These are phyloP conservation scores for Amyelois transitella DNA, from an alignment of 1,140 invertebrate species.

Conservation along the genomic window DNA sequence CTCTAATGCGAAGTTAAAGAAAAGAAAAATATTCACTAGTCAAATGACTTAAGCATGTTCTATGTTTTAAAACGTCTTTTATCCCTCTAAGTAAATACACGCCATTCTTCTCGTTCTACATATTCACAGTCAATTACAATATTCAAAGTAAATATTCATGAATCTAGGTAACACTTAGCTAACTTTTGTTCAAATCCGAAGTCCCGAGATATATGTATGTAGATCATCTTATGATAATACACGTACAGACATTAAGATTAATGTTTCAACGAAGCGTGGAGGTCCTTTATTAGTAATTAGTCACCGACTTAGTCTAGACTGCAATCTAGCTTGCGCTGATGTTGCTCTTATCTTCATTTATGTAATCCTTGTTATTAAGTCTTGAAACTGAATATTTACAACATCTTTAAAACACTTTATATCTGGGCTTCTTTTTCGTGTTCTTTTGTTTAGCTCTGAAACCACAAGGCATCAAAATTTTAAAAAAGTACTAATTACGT, in stretches of 20 bases:
- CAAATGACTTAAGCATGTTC: no score
- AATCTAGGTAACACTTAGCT: background rate
- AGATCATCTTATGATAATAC: background rate
- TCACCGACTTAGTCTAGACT: background rate
- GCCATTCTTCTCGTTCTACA: no score
- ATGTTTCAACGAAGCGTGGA: background rate
- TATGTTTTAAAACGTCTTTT: no score
- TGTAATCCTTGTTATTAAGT: background rate
- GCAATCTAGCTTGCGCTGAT: background rate
- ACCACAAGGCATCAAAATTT: no score
- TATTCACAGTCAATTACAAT: background rate
- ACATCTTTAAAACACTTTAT: no score
- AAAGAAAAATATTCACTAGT: no score
- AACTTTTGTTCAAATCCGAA: background rate
- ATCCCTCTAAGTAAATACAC: no score
- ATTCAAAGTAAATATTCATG: background rate
- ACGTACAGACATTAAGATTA: background rate
- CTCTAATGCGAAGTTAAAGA: no score
- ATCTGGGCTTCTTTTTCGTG: no score
- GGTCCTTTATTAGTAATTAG: background rate
- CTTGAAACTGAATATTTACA: no score
- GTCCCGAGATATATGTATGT: background rate
- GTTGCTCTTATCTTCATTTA: background rate
- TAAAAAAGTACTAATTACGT: no score
- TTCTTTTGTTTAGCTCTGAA: no score